Evolutionary conservation across 2,797 vertebrate genomes (phyloP), one percentile per base, ranked within the genome.

Genomic region (Micropoecilia bifurca): DNA sequence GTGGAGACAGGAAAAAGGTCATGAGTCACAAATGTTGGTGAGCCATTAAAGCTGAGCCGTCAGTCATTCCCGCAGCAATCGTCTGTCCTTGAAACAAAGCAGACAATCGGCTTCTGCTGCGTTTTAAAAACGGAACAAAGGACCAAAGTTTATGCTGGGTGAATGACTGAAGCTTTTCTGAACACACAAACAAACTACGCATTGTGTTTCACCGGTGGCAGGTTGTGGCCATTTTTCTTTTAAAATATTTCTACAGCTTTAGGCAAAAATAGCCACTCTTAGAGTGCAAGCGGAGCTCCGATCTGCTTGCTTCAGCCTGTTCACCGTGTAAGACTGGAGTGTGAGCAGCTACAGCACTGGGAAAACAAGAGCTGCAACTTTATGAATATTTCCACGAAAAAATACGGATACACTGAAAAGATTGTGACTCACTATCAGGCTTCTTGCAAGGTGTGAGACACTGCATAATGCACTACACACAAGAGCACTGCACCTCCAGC

Each of bases 111-210:
- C 80, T 76, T 76, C 85, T 80, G 88, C 87, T 90, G 86, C 79
- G 84, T 89, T 87, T 85, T 59, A 83, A 59, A 78, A 75, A 84
- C 79, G 71, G 86, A 88, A 91, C 87, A 91, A 89, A 89, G 81
- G 76, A 71, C 83, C 75, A 77, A 55, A 69, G 82, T 86, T 89
- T 80, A 86, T 50, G 69, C 72, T 74, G 80, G 79, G 77, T 87
- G 82, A 87, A 81, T 73, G 88, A 89, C 82, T 82, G 77, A 80
- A 80, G 78, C 74, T 48, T 72, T 81, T 80, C 59, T 81, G 76
- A 78, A 81, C 47, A 69, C 74, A 90, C 63, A 87, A 72, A 73
- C 73, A 85, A 74, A 76, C 71, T 45, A 63, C 77, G 71, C 53
- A 81, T 76, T 74, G 83, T 78, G 72, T 75, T 76, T 79, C 57